Evolutionary conservation across 2,797 vertebrate species (phyloP), one percentile per base, ranked within the genome.

Genomic region (Enteromius thamalakanensis): DNA sequence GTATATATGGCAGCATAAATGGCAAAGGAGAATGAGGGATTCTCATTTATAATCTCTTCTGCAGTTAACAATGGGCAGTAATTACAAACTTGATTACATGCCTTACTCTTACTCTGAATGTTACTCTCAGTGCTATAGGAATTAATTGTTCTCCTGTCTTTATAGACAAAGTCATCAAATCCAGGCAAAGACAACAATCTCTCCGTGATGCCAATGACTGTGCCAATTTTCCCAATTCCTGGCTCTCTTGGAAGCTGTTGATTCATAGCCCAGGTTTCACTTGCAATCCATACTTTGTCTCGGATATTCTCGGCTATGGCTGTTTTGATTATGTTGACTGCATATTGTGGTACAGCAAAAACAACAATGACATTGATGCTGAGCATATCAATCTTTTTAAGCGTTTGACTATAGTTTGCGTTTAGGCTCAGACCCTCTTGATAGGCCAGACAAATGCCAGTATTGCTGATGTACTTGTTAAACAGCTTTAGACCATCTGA

Each of bases 251-350:
- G 88, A 12, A 95, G 84, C 0, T 65, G 58, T 0, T 87, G 89
- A 82, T 94, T 93, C 80, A 96, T 82, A 0, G 88, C 90, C 96
- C 96, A 96, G 14, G 88, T 88, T n/a, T 97, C 96, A 0, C 91
- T 92, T 15, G 94, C 94, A 0, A 97, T 91, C 96, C 97, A 97
- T 64, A 97, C 95, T 84, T 95, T 96, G 72, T 92, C 86, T 0
- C 87, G 93, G 76, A 97, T 1, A 0, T 96, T 94, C 29, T 82
- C 77, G 85, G 79, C 49, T 40, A 96, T 84, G 51, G 95, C 95
- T 0, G 92, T 90, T 55, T 88, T 1, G 1, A 97, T 93, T 79
- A 97, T 90, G 0, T 76, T 23, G 26, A 51, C 53, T 3, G 89
- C 93, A 0, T 40, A 82, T 21, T 0, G 1, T 49, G 76, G 67